These are phyloP conservation scores for Vimba vimba DNA, from an alignment of 2,113 vertebrate species.

Conservation along the genomic window DNA sequence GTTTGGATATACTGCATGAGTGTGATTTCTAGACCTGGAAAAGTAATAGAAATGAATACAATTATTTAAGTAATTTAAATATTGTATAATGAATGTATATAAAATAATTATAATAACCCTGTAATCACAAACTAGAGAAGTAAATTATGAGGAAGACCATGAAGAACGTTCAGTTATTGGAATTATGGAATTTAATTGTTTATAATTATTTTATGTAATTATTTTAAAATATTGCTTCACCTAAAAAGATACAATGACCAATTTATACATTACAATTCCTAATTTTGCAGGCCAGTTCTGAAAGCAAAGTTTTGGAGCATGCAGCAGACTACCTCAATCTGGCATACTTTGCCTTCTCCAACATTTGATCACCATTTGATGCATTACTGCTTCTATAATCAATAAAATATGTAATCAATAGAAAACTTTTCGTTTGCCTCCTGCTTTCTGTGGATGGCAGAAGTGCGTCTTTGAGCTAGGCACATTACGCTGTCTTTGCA, in stretches of 20 bases:
- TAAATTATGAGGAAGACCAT: too few relatives aligned
- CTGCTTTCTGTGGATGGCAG: not conserved
- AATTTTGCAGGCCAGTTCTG: not conserved
- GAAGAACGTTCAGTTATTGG: too few relatives aligned
- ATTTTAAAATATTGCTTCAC: too few relatives aligned
- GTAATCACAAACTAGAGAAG: not conserved
- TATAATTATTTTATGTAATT: too few relatives aligned
- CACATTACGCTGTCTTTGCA: not conserved
- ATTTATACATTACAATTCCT: not conserved
- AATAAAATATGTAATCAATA: not conserved
- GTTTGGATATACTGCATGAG: too few relatives aligned
- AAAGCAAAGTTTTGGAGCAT: not conserved
- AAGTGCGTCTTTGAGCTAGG: not conserved
- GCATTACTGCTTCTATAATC: not conserved
- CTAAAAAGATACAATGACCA: too few relatives aligned
- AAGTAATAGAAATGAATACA: not conserved
- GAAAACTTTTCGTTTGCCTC: not conserved
- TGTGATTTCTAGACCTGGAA: not conserved
- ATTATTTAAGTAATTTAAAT: not conserved
- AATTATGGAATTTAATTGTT: too few relatives aligned
- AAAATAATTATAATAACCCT: not conserved
- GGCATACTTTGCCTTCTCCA: not conserved
- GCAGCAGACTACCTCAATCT: not conserved
- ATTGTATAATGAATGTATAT: not conserved
- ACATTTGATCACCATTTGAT: not conserved